Percentiles rank a stretch among this genome's conserved stretches.
Evolutionary conservation across 2,797 vertebrate genomes (phyloP).

Genomic region (Triplophysa bombifrons): DNA sequence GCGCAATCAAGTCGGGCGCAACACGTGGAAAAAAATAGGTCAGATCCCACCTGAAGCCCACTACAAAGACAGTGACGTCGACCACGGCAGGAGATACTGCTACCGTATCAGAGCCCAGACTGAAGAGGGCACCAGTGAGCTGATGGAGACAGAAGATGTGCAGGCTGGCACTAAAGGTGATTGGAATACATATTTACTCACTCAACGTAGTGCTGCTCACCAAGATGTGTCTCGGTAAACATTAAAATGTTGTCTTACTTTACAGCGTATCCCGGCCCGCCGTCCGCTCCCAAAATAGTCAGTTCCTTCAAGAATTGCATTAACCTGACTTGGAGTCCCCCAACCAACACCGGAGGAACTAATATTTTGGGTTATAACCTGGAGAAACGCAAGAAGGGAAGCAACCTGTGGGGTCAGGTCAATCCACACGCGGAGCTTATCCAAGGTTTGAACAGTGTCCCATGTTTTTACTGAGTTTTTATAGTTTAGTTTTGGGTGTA

Average conservation of each 20-base stretch:
- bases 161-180: constrained; percentile 86
- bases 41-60: constrained; percentile 71
- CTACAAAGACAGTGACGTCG: constrained; percentile 82
- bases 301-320: constrained; percentile 80
- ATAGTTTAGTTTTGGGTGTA: neutral
- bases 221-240: neutral
- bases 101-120: constrained; percentile 86
- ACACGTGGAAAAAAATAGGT: constrained; percentile 86
- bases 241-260: constrained; percentile 19
- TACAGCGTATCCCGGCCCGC: constrained; percentile 82
- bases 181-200: neutral
- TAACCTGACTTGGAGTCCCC: constrained; percentile 82
- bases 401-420: constrained; percentile 81
- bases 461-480: too few species aligned
- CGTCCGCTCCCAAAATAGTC: constrained; percentile 80
- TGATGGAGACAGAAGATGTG: constrained; percentile 86
- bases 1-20: constrained; percentile 83
- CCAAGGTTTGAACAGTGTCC: constrained; percentile 66
- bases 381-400: constrained; percentile 90
- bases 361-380: constrained; percentile 83
- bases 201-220: neutral
- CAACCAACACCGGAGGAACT: constrained; percentile 77
- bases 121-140: constrained; percentile 80
- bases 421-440: constrained; percentile 71
- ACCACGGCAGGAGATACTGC: constrained; percentile 84